Evolutionary conservation across 2,797 vertebrate species (phyloP), one percentile per base, ranked within the genome.

Genomic region (Emys orbicularis): DNA sequence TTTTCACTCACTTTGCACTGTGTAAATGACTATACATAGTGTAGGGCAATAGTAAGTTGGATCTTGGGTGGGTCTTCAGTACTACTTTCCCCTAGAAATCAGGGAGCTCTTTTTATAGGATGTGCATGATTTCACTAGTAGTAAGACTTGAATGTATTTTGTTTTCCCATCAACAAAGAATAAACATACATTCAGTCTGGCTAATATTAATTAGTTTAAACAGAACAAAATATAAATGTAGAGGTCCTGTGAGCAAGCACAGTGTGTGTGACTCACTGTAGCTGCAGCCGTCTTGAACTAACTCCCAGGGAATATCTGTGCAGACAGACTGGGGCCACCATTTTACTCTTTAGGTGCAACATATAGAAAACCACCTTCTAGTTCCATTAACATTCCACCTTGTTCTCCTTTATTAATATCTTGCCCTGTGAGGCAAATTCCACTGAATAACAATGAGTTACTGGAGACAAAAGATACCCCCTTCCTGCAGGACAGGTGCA

Each of bases 261-360:
- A 91, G n/a, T 37, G 59, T 88, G 81, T 49, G 77, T 89, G 76
- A 34, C 54, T 76, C 52, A 76, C 80, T 96, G 13, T 25, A 86
- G 87, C 81, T 76, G 82, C 0, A 0, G 77, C 74, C 74, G 80
- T 53, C 76, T 91, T 23, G 37, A 53, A 90, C 81, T 9, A 54
- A 41, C 68, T 92, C 53, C 76, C 8, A 0, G 0, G 65, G 82
- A 83, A 59, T 77, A 76, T 50, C 84, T 91, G 82, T 90, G 88
- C 37, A 86, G 93, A 52, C 44, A 79, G 81, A 44, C 44, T 12
- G 0, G 49, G 65, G 65, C n/a, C 65, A 68, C 34, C 9, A 68
- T 37, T 68, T 37, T 68, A 68, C 65, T 68, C 65, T 68, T 68
- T 68, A 37, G 18, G 18, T 19, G 8, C 18, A 68, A 37, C 65